Conservation (phyloP, 2,113 vertebrate genomes). For the Malurus melanocephalus region DNA sequence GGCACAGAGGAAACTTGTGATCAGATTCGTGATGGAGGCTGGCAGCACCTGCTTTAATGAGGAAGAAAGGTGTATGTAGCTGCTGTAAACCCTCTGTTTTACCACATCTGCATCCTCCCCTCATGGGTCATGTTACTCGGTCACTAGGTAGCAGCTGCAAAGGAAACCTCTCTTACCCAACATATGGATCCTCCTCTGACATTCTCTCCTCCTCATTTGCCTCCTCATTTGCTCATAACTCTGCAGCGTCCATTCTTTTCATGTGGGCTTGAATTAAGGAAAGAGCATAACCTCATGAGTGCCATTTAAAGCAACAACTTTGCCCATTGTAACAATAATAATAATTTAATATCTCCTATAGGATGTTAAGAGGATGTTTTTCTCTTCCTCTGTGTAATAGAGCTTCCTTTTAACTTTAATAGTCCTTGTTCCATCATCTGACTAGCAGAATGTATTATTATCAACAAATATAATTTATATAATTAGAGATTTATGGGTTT, state of each 20-base stretch:
- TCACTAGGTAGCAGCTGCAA: not conserved
- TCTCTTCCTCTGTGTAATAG: not conserved
- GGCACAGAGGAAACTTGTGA: not conserved
- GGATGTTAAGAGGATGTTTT: not conserved
- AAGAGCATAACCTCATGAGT: not conserved
- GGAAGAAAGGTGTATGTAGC: not conserved
- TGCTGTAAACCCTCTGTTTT: not conserved
- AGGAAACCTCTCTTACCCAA: not conserved
- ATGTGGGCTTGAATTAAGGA: not conserved
- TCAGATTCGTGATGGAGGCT: not conserved
- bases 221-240: not conserved
- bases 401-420: constrained; percentile 24
- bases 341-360: not conserved
- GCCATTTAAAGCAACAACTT: not conserved
- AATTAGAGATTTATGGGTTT: constrained; percentile 15
- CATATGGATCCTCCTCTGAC: not conserved
- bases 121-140: not conserved
- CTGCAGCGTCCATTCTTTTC: not conserved
- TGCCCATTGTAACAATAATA: not conserved
- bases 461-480: not conserved
- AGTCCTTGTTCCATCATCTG: not conserved
- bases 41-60: not conserved
- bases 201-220: not conserved
- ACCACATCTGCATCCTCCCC: not conserved
- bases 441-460: not conserved